phyloP scores from a whole-genome alignment of 2,797 vertebrate genomes.

The Crypturellus tataupa region DNA sequence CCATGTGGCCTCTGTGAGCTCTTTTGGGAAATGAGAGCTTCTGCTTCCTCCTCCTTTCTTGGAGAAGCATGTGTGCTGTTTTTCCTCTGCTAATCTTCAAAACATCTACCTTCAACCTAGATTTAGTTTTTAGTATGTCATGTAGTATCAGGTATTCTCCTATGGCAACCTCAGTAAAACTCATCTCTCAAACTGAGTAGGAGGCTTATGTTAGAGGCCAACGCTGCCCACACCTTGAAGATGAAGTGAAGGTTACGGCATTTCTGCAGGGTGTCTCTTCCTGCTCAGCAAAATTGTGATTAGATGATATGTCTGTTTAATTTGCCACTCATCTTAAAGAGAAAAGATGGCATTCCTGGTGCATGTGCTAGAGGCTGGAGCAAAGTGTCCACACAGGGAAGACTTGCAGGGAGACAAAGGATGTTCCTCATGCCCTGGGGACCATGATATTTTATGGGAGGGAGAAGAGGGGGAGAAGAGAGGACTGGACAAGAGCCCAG shows the following conservation, averaged over 20 bases:
- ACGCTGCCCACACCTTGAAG: not conserved
- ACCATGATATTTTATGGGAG: slow-evolving; percentile 65
- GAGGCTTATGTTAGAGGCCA: not conserved
- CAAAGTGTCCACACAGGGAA: slow-evolving; percentile 52
- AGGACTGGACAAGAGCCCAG: slow-evolving; percentile 68
- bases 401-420: slow-evolving; percentile 65
- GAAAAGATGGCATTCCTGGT: slow-evolving; percentile 12
- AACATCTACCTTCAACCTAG: not conserved
- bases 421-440: slow-evolving; percentile 64
- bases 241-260: not conserved
- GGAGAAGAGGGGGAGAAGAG: slow-evolving; percentile 49
- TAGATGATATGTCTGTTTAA: not conserved
- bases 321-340: not conserved
- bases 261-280: slow-evolving; percentile 30
- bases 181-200: not conserved
- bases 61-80: not conserved
- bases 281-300: not conserved
- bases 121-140: not conserved
- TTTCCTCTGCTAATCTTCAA: not conserved
- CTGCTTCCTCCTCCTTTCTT: not conserved
- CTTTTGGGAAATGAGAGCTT: not conserved
- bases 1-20: not conserved
- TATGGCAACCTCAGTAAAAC: not conserved
- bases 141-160: not conserved
- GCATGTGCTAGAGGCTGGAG: not conserved